Conservation (phyloP, 2,888 invertebrate species). For the Meganola albula region DNA sequence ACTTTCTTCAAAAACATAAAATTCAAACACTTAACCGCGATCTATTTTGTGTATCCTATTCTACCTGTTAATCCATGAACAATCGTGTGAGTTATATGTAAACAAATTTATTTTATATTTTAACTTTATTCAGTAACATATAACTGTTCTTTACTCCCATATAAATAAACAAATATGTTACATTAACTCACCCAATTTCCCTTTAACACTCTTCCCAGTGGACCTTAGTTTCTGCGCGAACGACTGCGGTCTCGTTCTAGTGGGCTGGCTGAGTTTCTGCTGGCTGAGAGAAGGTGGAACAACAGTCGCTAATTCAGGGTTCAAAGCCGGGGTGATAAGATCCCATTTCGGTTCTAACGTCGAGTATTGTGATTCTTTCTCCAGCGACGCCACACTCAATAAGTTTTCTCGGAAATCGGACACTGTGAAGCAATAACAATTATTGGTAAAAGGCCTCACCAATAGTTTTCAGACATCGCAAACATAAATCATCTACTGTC, state of each 20-base stretch:
- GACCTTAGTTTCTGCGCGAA: constrained; percentile 92
- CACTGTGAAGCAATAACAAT: constrained; percentile 42
- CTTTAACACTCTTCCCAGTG: constrained; percentile 90
- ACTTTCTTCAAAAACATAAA: too few relatives aligned
- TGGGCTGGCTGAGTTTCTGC: constrained; percentile 30
- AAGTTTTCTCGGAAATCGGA: constrained; percentile 81
- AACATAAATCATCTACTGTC: too few relatives aligned
- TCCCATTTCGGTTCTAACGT: constrained; percentile 61
- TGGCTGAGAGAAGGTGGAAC: constrained; percentile 33
- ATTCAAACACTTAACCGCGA: too few relatives aligned
- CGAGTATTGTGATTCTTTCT: constrained; percentile 52
- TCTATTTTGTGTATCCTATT: too few relatives aligned
- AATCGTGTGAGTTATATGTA: too few relatives aligned
- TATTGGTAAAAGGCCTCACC: too few relatives aligned
- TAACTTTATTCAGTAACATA: background rate
- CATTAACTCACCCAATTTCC: constrained; percentile 72
- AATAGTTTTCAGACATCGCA: too few relatives aligned
- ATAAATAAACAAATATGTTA: constrained; percentile 1
- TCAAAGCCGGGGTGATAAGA: constrained; percentile 26
- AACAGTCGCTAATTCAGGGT: constrained; percentile 27
- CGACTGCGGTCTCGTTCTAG: constrained; percentile 83
- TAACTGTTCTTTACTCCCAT: background rate
- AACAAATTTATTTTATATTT: too few relatives aligned
- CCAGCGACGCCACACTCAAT: constrained; percentile 61
- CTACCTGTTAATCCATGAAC: too few relatives aligned